These are phyloP conservation scores for Brachyhypopomus occidentalis DNA, from an alignment of 2,113 vertebrate species.

Conservation along the genomic window DNA sequence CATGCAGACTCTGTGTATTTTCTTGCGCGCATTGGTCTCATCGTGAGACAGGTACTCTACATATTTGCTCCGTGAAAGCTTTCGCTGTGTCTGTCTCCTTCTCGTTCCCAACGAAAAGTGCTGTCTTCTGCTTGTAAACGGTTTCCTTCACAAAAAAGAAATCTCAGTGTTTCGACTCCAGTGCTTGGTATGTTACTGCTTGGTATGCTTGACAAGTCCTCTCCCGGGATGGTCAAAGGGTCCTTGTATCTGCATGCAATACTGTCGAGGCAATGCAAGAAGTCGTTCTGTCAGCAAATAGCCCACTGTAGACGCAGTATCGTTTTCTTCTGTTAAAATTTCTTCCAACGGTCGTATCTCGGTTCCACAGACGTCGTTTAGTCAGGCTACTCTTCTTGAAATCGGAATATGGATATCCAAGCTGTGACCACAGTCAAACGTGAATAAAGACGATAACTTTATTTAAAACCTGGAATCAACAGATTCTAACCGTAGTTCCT, in stretches of 20 bases:
- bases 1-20: conserved; percentile 66
- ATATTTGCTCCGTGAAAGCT: conserved; percentile 18
- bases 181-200: conserved; percentile 15
- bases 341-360: conserved; percentile 51
- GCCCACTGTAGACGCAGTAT: conserved; percentile 45
- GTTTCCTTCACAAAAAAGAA: conserved; percentile 10
- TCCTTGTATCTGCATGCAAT: conserved; percentile 16
- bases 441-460: not conserved
- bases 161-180: conserved; percentile 3
- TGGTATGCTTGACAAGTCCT: conserved; percentile 41
- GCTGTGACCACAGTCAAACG: not conserved
- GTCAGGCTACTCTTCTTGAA: not conserved
- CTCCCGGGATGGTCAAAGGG: conserved; percentile 49
- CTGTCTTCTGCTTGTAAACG: not conserved
- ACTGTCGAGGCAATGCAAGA: conserved; percentile 60
- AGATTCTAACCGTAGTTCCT: no score
- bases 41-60: conserved; percentile 20
- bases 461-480: no score
- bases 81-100: conserved; percentile 50
- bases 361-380: conserved; percentile 30
- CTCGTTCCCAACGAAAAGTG: conserved; percentile 26
- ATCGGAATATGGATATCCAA: not conserved
- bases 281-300: conserved; percentile 66
- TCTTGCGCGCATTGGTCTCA: conserved; percentile 58
- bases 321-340: conserved; percentile 34